These are phyloP conservation scores for Halictus ligatus DNA, from an alignment of 2,888 invertebrate genomes.

Conservation along the genomic window DNA sequence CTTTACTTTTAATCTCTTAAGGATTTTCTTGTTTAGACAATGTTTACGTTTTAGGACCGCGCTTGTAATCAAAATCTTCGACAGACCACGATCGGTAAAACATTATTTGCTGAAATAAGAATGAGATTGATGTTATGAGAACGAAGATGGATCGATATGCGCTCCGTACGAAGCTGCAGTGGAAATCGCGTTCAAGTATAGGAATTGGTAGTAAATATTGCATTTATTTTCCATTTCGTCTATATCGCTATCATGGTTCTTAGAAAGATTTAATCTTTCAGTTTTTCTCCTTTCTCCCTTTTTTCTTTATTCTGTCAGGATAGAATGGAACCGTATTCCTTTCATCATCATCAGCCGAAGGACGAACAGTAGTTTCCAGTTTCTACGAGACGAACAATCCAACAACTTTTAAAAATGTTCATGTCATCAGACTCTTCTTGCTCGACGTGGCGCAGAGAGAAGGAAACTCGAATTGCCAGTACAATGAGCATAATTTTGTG, in stretches of 20 bases:
- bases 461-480: neutral
- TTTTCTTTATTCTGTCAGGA: too few relatives aligned
- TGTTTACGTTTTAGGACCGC: too few relatives aligned
- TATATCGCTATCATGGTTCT: too few relatives aligned
- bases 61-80: neutral
- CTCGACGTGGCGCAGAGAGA: neutral
- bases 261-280: too few relatives aligned
- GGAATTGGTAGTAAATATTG: neutral
- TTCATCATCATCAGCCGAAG: too few relatives aligned
- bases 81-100: neutral
- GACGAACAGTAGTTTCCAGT: too few relatives aligned
- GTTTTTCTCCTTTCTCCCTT: too few relatives aligned
- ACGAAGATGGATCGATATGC: slow-evolving; percentile 16
- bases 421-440: neutral
- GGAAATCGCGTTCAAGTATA: slow-evolving; percentile 12
- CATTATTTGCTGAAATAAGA: neutral
- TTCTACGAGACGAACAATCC: neutral
- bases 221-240: too few relatives aligned
- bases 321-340: too few relatives aligned
- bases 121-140: slow-evolving; percentile 35
- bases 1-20: neutral
- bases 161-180: slow-evolving; percentile 6
- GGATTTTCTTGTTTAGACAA: neutral
- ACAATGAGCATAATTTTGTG: neutral
- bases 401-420: neutral